Evolutionary conservation across 1,140 invertebrate species (phyloP).

Genomic region (Listronotus bonariensis): DNA sequence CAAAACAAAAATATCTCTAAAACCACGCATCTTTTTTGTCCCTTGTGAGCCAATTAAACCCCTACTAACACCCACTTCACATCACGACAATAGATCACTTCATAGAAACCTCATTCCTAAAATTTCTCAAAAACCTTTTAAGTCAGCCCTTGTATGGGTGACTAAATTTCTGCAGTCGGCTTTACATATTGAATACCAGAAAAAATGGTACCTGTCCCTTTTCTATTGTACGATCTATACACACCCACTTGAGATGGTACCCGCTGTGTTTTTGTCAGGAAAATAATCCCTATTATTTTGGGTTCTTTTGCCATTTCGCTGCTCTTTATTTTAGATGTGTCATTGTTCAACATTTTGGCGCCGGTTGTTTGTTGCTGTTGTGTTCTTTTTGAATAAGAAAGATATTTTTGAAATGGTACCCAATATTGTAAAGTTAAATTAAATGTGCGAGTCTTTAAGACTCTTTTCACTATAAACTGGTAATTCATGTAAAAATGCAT

Average conservation of each 20-base stretch:
- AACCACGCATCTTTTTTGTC: too few relatives aligned
- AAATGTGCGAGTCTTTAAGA: too few relatives aligned
- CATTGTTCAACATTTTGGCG: background rate
- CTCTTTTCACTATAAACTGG: too few relatives aligned
- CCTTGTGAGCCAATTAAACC: constrained; percentile 6
- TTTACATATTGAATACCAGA: background rate
- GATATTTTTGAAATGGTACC: too few relatives aligned
- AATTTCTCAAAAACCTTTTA: constrained; percentile 10
- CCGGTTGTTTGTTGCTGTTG: too few relatives aligned
- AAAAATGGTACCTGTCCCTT: constrained; percentile 20
- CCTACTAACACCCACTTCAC: constrained; percentile 8
- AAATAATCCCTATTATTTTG: constrained; percentile 16
- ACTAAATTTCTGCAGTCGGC: constrained; percentile 18
- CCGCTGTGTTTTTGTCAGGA: constrained; percentile 9
- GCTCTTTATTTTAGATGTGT: background rate
- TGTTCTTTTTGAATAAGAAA: too few relatives aligned
- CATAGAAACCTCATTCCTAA: constrained; percentile 2
- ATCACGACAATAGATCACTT: constrained; percentile 1
- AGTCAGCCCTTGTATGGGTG: constrained; percentile 13
- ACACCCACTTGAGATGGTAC: constrained; percentile 20
- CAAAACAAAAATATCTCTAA: too few relatives aligned
- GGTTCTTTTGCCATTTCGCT: constrained; percentile 8
- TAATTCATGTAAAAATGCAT: too few relatives aligned
- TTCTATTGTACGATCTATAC: constrained; percentile 2
- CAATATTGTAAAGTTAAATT: too few relatives aligned